phyloP scores from a whole-genome alignment of 1,140 invertebrate species.

The Papilio xuthus region DNA sequence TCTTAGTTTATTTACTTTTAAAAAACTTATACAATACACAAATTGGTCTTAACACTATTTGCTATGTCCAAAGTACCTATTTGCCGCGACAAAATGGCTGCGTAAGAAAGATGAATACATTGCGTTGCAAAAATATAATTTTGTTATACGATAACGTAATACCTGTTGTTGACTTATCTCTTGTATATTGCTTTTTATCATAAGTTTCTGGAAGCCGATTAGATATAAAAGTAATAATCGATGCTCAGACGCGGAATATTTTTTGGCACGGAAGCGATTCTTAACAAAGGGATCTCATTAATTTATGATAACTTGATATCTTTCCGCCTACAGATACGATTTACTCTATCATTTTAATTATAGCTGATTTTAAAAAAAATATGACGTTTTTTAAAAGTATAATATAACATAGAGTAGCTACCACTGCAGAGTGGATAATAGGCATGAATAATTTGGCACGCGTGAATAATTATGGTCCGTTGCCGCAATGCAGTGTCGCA shows the following conservation, averaged over 20 bases:
- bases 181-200: conserved; percentile 27
- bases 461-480: conserved; percentile 1
- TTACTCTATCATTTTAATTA: background rate
- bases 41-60: too few relatives aligned
- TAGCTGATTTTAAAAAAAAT: background rate
- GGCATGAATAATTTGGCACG: conserved; percentile 10
- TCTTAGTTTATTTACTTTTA: too few relatives aligned
- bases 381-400: background rate
- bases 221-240: conserved; percentile 24
- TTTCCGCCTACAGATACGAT: background rate
- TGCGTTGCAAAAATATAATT: background rate
- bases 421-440: background rate
- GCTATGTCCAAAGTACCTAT: too few relatives aligned
- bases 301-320: background rate
- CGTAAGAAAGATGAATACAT: background rate
- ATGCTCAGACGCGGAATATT: conserved; percentile 8
- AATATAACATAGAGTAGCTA: background rate
- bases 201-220: conserved; percentile 11
- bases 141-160: conserved; percentile 19
- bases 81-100: background rate
- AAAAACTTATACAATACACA: too few relatives aligned
- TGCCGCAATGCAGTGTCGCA: conserved; percentile 29
- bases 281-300: conserved; percentile 1
- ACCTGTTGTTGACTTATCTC: background rate
- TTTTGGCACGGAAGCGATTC: conserved; percentile 18